Base-by-base conservation (phyloP, 2,113 vertebrate genomes). In the Seriola dumerili region DNA sequence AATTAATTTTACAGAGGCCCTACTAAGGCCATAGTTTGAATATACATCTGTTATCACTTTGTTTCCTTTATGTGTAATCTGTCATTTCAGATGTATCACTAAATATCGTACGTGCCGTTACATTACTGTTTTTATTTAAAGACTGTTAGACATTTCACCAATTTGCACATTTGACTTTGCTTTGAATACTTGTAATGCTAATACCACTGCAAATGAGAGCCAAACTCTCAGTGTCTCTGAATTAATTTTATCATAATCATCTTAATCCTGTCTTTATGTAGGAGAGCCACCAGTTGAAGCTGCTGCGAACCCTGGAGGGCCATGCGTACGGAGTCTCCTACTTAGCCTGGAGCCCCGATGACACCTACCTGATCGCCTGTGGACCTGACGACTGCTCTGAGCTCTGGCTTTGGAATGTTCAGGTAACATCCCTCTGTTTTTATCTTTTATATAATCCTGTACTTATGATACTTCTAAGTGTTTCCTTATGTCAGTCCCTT, bases 351-450 rank as follows among this genome's bases (percentile, higher is more conserved):
- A 99, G 98, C 94, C 98, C 98, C 0, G 98, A 99, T 65, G 97
- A 99, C 93, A 96, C 96, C 91, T 99, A 99, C 89, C 96, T 99
- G 91, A 97, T 99, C 89, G 98, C 98, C 83, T 99, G 98, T 90
- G 98, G 98, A 83, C 98, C 98, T 14, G 98, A 99, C 82, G 98
- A 99, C 96, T 99, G 98, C 95, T 99, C 98, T 44, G 98, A 99
- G 90, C 97, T 99, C 79, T 99, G 98, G 98, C 97, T 99, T 83
- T 99, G 98, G 98, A 99, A 98, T 86, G 96, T 99, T 91, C 98
- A 99, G 95, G 98, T 99, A 85, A 69, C 19, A 19, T 32, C 67
- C 1, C 11, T 4, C 8, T 38, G 34, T 13, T 40, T 55, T 29
- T 10, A 55, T 5, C 8, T 78, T 52, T 52, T 12, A 29, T 13